phyloP scores from a whole-genome alignment of 2,113 vertebrate genomes.

The Labrus mixtus region DNA sequence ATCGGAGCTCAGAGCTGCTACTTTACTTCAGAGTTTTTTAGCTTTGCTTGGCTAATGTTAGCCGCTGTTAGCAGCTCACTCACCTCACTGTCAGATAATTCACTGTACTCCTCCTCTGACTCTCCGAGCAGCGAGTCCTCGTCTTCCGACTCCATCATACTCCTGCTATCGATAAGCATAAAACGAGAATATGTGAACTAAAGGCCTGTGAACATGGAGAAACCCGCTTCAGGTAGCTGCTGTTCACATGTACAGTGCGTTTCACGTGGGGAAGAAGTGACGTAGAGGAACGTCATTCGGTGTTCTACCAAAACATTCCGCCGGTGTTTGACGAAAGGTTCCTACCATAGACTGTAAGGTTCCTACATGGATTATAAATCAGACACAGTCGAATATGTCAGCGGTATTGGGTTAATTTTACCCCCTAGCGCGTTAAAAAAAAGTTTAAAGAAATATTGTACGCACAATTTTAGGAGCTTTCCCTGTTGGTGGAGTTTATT shows the following conservation, averaged over 20 bases:
- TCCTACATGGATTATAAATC: conserved; percentile 28
- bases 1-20: not conserved
- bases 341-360: conserved; percentile 63
- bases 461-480: not conserved
- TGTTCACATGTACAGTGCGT: conserved; percentile 36
- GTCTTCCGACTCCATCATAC: conserved; percentile 80
- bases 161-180: conserved; percentile 49
- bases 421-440: too few species aligned
- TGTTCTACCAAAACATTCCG: conserved; percentile 1
- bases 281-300: rapidly evolving
- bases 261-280: conserved; percentile 72
- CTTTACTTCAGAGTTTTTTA: not conserved
- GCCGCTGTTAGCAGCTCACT: conserved; percentile 35
- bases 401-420: too few species aligned
- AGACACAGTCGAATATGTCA: not conserved
- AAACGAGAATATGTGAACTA: not conserved
- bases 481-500: too few species aligned
- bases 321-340: conserved; percentile 41
- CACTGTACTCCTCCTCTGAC: conserved; percentile 85
- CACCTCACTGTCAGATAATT: conserved; percentile 87
- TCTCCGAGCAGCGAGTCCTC: conserved; percentile 74
- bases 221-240: rapidly evolving
- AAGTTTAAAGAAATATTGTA: too few species aligned
- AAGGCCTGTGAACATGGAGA: rapidly evolving
- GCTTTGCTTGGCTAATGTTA: conserved; percentile 18